These are phyloP conservation scores for Leistus spinibarbis DNA, from an alignment of 2,888 invertebrate genomes.

Conservation along the genomic window DNA sequence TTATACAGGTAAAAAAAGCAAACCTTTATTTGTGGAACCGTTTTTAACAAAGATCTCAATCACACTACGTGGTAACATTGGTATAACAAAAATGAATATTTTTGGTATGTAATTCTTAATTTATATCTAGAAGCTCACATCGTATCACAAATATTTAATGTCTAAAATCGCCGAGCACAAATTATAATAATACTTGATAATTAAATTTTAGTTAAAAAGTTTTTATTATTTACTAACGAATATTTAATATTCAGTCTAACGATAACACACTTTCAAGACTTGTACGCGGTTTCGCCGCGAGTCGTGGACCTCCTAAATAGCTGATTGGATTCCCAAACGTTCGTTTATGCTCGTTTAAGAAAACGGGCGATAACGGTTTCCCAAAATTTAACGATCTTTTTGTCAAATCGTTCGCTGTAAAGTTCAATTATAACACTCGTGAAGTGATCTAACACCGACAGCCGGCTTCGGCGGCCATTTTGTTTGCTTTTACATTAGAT, in stretches of 20 bases:
- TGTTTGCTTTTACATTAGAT: too few relatives aligned
- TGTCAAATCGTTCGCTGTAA: slow-evolving; percentile 37
- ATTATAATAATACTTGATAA: background rate
- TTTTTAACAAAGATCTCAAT: background rate
- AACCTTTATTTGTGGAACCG: background rate
- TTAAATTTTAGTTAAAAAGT: slow-evolving; percentile 1
- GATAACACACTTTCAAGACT: slow-evolving; percentile 73
- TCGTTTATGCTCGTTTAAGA: slow-evolving; percentile 61
- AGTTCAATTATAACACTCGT: slow-evolving; percentile 23
- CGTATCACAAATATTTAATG: slow-evolving; percentile 20
- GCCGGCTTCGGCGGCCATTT: background rate
- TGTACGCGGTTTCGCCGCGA: slow-evolving; percentile 60
- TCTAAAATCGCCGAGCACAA: background rate
- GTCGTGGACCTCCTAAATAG: slow-evolving; percentile 69
- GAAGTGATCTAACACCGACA: background rate
- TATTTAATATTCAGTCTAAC: slow-evolving; percentile 60
- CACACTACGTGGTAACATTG: background rate
- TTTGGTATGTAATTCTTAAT: background rate
- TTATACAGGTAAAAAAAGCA: background rate
- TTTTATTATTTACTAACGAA: background rate
- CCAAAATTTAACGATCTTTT: slow-evolving; percentile 44
- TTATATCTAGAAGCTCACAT: background rate
- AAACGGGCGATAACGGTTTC: slow-evolving; percentile 57
- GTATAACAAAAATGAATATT: background rate
- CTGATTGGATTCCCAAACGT: slow-evolving; percentile 71